A percentile compares a stretch with the other conserved stretches of the same genome.
phyloP scores from a whole-genome alignment of 2,113 vertebrate species.

The Pseudopipra pipra region DNA sequence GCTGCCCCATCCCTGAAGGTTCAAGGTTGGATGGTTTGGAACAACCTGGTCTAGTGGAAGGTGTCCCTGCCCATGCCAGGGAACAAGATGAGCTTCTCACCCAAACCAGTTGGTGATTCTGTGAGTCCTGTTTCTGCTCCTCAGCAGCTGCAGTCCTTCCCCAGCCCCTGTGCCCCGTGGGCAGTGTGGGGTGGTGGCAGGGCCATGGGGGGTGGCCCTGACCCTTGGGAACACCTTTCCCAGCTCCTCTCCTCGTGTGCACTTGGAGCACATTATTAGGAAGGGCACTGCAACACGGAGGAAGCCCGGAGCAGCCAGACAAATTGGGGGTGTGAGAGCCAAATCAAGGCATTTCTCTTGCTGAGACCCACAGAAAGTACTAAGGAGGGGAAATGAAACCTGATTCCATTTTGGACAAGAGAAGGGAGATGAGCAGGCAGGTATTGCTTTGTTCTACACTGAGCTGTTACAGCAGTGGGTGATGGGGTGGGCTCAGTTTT shows the following conservation, averaged over 20 bases:
- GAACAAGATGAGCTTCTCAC: neutral
- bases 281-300: neutral
- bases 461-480: neutral
- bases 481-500: neutral
- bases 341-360: neutral
- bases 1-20: neutral
- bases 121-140: neutral
- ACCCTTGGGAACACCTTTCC: rapidly evolving
- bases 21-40: neutral
- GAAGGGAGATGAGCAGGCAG: neutral
- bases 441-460: rapidly evolving
- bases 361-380: neutral
- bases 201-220: neutral
- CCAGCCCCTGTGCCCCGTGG: neutral
- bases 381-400: neutral
- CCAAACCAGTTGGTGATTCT: neutral
- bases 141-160: neutral
- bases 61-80: neutral
- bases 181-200: neutral
- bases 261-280: neutral
- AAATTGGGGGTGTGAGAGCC: neutral
- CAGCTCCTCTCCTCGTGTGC: neutral
- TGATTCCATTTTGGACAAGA: neutral
- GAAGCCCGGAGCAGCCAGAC: neutral
- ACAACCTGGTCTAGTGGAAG: neutral